Evolutionary conservation across 2,113 vertebrate genomes (phyloP).

Genomic region (Cololabis saira): DNA sequence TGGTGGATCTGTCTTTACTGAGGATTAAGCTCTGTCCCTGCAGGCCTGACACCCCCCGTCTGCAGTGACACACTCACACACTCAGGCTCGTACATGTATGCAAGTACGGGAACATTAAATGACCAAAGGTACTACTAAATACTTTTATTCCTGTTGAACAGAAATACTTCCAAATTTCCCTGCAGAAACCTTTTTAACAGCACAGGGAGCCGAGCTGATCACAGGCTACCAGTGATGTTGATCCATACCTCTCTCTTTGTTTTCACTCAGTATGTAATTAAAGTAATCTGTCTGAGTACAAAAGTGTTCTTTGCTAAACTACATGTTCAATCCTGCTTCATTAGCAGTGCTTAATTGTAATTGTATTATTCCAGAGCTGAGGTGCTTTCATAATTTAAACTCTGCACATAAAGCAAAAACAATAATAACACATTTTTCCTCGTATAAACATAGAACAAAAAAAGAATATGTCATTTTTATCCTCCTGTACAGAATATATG

Average conservation of each 20-base stretch:
- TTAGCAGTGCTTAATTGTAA: background rate
- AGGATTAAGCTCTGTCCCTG: conserved; percentile 74
- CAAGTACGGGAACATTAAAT: background rate
- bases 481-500: too few relatives aligned
- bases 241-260: conserved; percentile 15
- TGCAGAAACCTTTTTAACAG: conserved; percentile 6
- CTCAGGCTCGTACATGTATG: background rate
- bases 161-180: background rate
- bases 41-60: conserved; percentile 67
- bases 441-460: too few relatives aligned
- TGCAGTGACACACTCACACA: conserved; percentile 49
- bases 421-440: too few relatives aligned
- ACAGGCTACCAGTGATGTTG: background rate
- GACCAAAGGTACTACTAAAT: background rate
- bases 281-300: background rate
- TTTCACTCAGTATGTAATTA: background rate
- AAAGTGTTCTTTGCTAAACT: background rate
- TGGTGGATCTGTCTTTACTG: conserved; percentile 70
- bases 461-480: too few relatives aligned
- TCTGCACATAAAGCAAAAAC: conserved; percentile 1
- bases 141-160: background rate
- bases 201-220: background rate
- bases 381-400: background rate
- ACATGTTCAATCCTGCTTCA: conserved; percentile 1
- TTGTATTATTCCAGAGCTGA: background rate